A percentile compares a stretch with the other conserved stretches of the same genome.
These are phyloP conservation scores for Siniperca chuatsi DNA, from an alignment of 2,113 vertebrate species.

Conservation along the genomic window DNA sequence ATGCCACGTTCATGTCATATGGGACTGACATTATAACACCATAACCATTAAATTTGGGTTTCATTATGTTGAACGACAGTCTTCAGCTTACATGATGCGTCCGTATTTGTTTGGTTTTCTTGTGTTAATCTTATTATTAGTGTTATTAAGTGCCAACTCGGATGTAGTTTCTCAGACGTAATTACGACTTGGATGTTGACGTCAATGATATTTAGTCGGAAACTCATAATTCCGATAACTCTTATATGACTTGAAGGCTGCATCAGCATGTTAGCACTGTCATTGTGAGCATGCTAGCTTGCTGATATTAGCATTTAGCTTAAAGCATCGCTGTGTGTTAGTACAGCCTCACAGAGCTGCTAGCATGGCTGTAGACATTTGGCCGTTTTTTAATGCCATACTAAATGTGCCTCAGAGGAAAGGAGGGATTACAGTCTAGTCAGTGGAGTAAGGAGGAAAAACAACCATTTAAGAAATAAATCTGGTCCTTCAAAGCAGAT, in stretches of 20 bases:
- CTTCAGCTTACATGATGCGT: not conserved
- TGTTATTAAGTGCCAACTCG: not conserved
- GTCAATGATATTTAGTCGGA: not conserved
- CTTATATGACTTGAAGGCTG: not conserved
- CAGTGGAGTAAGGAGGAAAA: constrained; percentile 27
- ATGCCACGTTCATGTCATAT: not conserved
- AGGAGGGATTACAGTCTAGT: constrained; percentile 44
- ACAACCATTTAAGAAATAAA: constrained; percentile 37
- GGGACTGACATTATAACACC: not conserved
- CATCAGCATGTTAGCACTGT: not conserved
- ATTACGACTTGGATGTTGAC: not conserved
- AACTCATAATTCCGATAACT: constrained; percentile 4
- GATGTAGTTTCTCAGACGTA: too few species aligned
- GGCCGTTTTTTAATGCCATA: constrained; percentile 18
- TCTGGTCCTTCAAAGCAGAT: constrained; percentile 23
- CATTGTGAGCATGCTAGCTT: not conserved
- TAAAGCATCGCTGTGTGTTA: not conserved
- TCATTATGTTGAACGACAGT: not conserved
- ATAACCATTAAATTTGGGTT: too few species aligned
- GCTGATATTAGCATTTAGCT: not conserved
- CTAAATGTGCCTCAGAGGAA: constrained; percentile 33
- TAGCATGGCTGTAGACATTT: not conserved
- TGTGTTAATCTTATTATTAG: too few species aligned
- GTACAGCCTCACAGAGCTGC: constrained; percentile 12
- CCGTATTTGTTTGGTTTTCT: too few species aligned